Conservation (phyloP, 2,888 invertebrate genomes). For the Caenorhabditis sulstoni region DNA sequence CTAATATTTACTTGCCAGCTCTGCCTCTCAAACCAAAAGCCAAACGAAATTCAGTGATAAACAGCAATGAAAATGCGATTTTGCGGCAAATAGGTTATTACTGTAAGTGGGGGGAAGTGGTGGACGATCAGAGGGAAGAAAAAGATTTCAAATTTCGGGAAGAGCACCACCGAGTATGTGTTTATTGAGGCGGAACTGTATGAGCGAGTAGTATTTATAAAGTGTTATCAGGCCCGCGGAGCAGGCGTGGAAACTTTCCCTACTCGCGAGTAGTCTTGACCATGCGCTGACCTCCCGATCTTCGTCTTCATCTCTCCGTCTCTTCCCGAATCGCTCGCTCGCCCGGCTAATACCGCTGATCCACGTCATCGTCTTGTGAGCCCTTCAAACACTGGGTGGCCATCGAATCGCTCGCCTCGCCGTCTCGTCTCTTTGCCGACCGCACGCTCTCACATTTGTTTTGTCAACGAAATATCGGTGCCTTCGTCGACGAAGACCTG, state of each 20-base stretch:
- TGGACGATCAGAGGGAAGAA: slow-evolving; percentile 24
- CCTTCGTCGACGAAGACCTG: slow-evolving; percentile 49
- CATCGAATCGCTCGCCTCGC: background rate
- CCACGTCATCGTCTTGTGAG: slow-evolving; percentile 14
- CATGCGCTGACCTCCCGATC: background rate
- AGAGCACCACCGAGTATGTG: slow-evolving; percentile 2
- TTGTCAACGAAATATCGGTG: slow-evolving; percentile 61
- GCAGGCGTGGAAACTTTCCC: background rate
- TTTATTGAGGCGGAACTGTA: slow-evolving; percentile 33
- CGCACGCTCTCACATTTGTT: slow-evolving; percentile 11
- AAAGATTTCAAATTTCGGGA: slow-evolving; percentile 4
- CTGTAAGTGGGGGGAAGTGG: slow-evolving; percentile 19
- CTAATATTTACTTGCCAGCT: slow-evolving; percentile 15
- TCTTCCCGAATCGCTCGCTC: background rate
- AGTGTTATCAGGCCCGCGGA: slow-evolving; percentile 19
- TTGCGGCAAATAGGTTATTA: slow-evolving; percentile 18
- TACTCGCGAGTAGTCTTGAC: no score
- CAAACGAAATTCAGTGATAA: slow-evolving; percentile 33
- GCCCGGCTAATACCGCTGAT: background rate
- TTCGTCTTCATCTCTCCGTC: background rate
- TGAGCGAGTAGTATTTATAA: slow-evolving; percentile 10
- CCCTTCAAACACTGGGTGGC: slow-evolving; percentile 21
- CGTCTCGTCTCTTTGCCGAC: background rate
- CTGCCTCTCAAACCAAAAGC: background rate
- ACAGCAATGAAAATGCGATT: slow-evolving; percentile 23